Conservation (phyloP, 2,113 vertebrate genomes). For the Atherinomorus stipes region DNA sequence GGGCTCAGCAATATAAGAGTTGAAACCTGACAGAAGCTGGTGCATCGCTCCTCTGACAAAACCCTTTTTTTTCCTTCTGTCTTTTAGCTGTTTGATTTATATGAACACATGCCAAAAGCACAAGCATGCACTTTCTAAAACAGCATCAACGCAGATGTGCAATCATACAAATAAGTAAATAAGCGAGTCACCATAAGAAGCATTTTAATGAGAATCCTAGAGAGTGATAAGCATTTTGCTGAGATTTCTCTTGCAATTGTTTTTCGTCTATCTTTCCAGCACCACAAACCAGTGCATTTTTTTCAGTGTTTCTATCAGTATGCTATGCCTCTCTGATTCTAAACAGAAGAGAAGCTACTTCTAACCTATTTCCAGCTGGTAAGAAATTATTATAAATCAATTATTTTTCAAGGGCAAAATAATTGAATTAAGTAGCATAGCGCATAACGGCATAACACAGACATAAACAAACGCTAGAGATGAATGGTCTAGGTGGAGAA, state of each 20-base stretch:
- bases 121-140: slow-evolving; percentile 15
- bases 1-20: slow-evolving; percentile 49
- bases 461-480: slow-evolving; percentile 17
- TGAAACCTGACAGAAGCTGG: slow-evolving; percentile 66
- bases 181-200: slow-evolving; percentile 51
- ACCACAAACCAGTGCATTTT: slow-evolving; percentile 35
- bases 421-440: slow-evolving; percentile 46
- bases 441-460: slow-evolving; percentile 1
- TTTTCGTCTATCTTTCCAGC: slow-evolving; percentile 3
- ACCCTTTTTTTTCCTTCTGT: slow-evolving; percentile 8
- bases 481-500: not conserved
- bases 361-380: slow-evolving; percentile 58
- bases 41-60: slow-evolving; percentile 41
- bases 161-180: slow-evolving; percentile 44
- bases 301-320: slow-evolving; percentile 57
- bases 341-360: slow-evolving; percentile 54
- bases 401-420: slow-evolving; percentile 61
- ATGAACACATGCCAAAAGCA: slow-evolving; percentile 35
- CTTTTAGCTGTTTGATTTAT: slow-evolving; percentile 39
- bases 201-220: slow-evolving; percentile 20
- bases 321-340: slow-evolving; percentile 60
- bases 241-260: slow-evolving; percentile 16
- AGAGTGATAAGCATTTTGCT: slow-evolving; percentile 35
- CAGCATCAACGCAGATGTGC: slow-evolving; percentile 21
- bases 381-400: slow-evolving; percentile 54